Percentiles rank a stretch among this genome's conserved stretches.
Conservation (phyloP, 2,113 vertebrate species). For the Hypomesus transpacificus region DNA sequence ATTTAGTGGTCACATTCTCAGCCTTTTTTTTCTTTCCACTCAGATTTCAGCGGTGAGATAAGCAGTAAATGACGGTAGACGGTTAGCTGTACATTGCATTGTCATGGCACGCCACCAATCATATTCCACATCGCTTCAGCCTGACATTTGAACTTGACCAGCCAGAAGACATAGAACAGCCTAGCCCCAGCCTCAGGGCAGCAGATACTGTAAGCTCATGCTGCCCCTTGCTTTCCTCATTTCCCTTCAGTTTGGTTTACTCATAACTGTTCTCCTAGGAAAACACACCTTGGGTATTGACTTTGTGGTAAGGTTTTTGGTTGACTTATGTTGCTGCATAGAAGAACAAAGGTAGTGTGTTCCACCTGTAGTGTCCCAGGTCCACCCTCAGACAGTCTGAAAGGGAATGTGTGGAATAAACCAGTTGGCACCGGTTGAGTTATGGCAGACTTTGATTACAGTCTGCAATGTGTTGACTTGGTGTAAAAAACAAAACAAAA, state of each 20-base stretch:
- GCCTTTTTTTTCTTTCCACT: background rate
- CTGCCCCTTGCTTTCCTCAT: no score
- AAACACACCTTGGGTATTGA: no score
- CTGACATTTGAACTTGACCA: conserved; percentile 26
- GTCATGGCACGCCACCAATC: conserved; percentile 7
- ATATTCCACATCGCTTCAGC: background rate
- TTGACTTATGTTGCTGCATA: no score
- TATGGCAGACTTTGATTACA: conserved; percentile 27
- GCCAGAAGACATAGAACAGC: conserved; percentile 50
- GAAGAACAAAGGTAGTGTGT: conserved; percentile 33
- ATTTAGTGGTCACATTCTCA: conserved; percentile 5
- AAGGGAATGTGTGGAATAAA: background rate
- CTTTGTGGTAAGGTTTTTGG: no score
- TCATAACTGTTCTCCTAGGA: no score
- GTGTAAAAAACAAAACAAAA: no score
- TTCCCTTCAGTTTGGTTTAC: no score
- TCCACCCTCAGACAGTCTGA: no score
- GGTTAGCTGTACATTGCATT: background rate
- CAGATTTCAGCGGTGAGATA: conserved; percentile 3
- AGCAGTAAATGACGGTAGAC: background rate
- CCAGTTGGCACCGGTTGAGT: conserved; percentile 40
- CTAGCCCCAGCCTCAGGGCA: no score
- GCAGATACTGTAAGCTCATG: no score
- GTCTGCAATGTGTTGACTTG: background rate
- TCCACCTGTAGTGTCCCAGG: no score